These are phyloP conservation scores for Australoheros scitulus DNA, from an alignment of 2,113 vertebrate species.

Conservation along the genomic window DNA sequence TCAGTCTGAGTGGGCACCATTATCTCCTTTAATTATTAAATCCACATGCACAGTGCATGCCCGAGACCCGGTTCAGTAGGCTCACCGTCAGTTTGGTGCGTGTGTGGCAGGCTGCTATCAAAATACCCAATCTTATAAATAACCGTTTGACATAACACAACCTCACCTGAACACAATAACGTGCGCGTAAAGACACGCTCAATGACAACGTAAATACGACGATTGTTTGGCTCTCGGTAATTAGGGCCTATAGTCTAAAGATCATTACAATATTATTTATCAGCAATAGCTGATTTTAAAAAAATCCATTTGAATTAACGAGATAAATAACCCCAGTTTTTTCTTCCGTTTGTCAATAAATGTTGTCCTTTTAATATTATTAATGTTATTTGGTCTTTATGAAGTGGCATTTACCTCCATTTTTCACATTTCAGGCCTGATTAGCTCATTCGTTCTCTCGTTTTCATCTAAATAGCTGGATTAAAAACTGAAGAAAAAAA, in stretches of 20 bases:
- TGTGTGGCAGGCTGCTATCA: slow-evolving; percentile 51
- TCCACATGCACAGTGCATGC: slow-evolving; percentile 77
- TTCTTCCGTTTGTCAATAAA: slow-evolving; percentile 44
- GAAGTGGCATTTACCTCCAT: slow-evolving; percentile 51
- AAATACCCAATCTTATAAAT: slow-evolving; percentile 67
- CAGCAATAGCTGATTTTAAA: slow-evolving; percentile 65
- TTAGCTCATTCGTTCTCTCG: slow-evolving; percentile 47
- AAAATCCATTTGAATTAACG: slow-evolving; percentile 67
- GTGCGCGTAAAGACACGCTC: slow-evolving; percentile 67
- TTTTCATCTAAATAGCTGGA: slow-evolving; percentile 59
- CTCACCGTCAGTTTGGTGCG: slow-evolving; percentile 53
- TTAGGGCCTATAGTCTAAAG: slow-evolving; percentile 68
- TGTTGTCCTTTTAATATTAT: slow-evolving; percentile 28
- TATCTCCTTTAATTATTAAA: slow-evolving; percentile 59
- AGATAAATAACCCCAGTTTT: slow-evolving; percentile 59
- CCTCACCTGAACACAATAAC: slow-evolving; percentile 78
- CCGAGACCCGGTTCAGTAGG: slow-evolving; percentile 43
- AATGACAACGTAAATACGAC: slow-evolving; percentile 73
- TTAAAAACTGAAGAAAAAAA: slow-evolving; percentile 46
- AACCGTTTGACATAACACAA: slow-evolving; percentile 77
- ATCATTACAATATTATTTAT: slow-evolving; percentile 73
- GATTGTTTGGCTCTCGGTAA: slow-evolving; percentile 74
- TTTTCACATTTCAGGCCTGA: slow-evolving; percentile 48
- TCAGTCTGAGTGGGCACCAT: slow-evolving; percentile 45
- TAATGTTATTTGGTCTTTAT: slow-evolving; percentile 25